Evolutionary conservation across 2,797 vertebrate genomes (phyloP), one percentile per base, ranked within the genome.

Genomic region (Choloepus didactylus): DNA sequence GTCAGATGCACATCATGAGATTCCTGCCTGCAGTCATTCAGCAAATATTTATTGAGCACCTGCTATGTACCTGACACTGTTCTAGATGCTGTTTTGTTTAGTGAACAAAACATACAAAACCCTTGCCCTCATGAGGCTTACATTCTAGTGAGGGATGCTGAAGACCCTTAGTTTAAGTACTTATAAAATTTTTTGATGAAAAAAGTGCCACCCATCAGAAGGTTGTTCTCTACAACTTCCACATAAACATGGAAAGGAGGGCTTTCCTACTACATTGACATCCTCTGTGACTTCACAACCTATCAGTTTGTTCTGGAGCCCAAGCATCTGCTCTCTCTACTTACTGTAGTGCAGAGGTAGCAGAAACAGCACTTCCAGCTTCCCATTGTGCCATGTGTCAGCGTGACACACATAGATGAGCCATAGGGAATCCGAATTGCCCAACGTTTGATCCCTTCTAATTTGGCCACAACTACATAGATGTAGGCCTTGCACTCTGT

Each of bases 51-150:
- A 51, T 69, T 72, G 6, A 51, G 38, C 27, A 76, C 19, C 54
- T 62, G 49, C 49, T 67, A 29, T 54, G 2, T 56, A 6, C 64
- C 75, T 81, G 59, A 46, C 18, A 77, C 16, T 56, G 2, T 46
- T 90, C 62, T 46, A 41, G 69, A 59, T 60, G 15, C 49, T 49
- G 4, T 35, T 64, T 77, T 88, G 21, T n/a, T 84, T 49, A 81
- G 9, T 90, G 86, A 82, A 76, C 62, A 88, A 87, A 82, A 92
- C 41, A 89, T 23, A 92, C 35, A 94, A 94, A 88, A 96, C 27
- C 1, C 12, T 41, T 64, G 19, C 23, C 7, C 6, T 35, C 25
- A 7, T 19, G 56, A 3, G 59, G 49, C 35, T 89, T 76, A 19
- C 38, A 29, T 44, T 75, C 56, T 66, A 62, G 5, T 46, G 38